Base-by-base conservation (phyloP, 2,888 invertebrate species). In the Drosophila niveifrons region DNA sequence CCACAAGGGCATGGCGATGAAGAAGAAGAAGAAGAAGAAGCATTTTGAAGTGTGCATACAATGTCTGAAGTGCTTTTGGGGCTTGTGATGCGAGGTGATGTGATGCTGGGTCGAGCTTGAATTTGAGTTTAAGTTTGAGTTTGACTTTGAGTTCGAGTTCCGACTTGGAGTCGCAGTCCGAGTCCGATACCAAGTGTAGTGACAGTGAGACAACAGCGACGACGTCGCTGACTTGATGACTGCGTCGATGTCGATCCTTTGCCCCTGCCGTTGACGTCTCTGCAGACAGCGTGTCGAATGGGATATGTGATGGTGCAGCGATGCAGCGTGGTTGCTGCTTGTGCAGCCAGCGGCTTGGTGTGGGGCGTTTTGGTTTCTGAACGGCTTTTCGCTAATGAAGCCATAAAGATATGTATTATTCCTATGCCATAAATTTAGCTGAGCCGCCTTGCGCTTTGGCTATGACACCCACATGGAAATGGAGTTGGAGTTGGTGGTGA, bases 391-490 rank as follows among this genome's bases (percentile, higher is more conserved):
- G 89, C 88, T 91, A 91, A 91, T 91, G 91, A 91, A 91, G 91
- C 92, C 86, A 92, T 91, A 91, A 90, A 91, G 85, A 86, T 88
- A 89, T 90, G 82, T 90, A 88, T 88, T 84, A 84, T 89, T 84
- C 63, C 59, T 73, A 67, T 81, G 74, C 77, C 90, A 84, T 89
- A 84, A 85, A 88, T 84, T 79, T 68, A 79, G 82, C 66, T 66
- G 67, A 73, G 72, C 70, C 76, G 85, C 67, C 62, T 62, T 62
- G 69, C 34, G 69, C 64, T 56, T 66, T 47, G 50, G 47, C 75
- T 65, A 50, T 75, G 81, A 81, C 82, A 82, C 82, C 82, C 89
- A 82, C 82, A 82, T 75, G 65, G 67, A 58, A 67, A 51, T 53
- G 31, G 15, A 48, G 57, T 29, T 23, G 43, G n/a, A 41, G 29